Conservation (phyloP, 1,140 invertebrate species). For the Megalopta genalis region DNA sequence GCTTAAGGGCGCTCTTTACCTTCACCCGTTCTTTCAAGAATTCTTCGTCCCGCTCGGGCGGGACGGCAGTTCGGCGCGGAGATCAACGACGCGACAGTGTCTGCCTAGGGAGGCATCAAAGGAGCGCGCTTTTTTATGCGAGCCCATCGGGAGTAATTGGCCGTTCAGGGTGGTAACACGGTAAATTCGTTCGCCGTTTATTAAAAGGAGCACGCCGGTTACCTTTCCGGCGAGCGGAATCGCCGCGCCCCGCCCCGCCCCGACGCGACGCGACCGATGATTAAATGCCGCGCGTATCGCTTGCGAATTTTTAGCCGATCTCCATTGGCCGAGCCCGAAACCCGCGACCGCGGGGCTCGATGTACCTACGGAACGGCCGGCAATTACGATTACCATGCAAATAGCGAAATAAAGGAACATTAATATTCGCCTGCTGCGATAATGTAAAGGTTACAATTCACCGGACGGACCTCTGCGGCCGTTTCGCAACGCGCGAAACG, state of each 20-base stretch:
- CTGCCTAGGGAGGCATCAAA: background rate
- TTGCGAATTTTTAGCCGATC: background rate
- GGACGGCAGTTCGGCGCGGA: no score
- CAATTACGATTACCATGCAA: background rate
- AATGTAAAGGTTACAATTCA: slow-evolving; percentile 4
- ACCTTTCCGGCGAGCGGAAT: background rate
- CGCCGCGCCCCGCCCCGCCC: background rate
- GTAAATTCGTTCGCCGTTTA: slow-evolving; percentile 13
- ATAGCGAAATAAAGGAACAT: slow-evolving; percentile 5
- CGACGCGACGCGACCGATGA: no score
- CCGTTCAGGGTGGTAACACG: background rate
- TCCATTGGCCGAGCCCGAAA: background rate
- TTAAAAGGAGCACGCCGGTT: background rate
- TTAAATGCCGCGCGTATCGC: background rate
- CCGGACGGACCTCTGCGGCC: background rate
- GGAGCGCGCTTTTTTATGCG: background rate
- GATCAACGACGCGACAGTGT: slow-evolving; percentile 1
- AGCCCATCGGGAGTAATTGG: background rate
- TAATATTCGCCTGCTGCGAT: background rate
- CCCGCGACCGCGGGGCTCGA: background rate
- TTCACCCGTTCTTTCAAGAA: slow-evolving; percentile 18
- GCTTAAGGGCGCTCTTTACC: background rate
- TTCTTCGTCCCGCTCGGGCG: background rate
- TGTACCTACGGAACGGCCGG: background rate
- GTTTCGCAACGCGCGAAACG: background rate